phyloP scores from a whole-genome alignment of 2,797 vertebrate genomes.

The Sebastolobus altivelis region DNA sequence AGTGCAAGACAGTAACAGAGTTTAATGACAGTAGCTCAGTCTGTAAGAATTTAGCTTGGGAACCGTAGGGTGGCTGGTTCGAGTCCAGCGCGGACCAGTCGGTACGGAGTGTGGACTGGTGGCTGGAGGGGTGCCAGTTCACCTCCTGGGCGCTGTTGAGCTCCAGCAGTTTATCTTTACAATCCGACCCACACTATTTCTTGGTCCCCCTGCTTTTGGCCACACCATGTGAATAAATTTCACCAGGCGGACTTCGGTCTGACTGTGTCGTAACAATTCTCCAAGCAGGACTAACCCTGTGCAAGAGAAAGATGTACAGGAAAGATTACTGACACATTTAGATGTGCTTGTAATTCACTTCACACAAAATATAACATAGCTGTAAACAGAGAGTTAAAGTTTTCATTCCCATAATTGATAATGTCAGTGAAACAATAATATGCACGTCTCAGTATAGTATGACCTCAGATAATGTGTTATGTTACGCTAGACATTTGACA shows the following conservation, averaged over 20 bases:
- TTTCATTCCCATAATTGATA: conserved; percentile 5
- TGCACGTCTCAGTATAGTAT: background rate
- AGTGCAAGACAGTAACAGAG: background rate
- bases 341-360: background rate
- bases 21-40: background rate
- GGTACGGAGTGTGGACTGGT: background rate
- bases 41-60: background rate
- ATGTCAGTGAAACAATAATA: conserved; percentile 5
- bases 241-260: background rate
- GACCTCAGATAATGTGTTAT: background rate
- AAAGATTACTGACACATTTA: background rate
- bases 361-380: background rate
- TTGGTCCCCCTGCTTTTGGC: background rate
- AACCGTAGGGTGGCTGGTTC: background rate
- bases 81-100: too few relatives aligned
- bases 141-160: background rate
- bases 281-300: background rate
- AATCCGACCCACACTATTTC: background rate
- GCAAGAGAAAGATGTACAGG: background rate
- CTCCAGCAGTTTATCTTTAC: background rate
- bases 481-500: background rate
- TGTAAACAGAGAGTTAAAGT: conserved; percentile 13
- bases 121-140: background rate
- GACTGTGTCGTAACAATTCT: background rate
- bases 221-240: background rate